Evolutionary conservation across 2,888 invertebrate genomes (phyloP), one percentile per base, ranked within the genome.

Genomic region (Eupithecia exiguata): DNA sequence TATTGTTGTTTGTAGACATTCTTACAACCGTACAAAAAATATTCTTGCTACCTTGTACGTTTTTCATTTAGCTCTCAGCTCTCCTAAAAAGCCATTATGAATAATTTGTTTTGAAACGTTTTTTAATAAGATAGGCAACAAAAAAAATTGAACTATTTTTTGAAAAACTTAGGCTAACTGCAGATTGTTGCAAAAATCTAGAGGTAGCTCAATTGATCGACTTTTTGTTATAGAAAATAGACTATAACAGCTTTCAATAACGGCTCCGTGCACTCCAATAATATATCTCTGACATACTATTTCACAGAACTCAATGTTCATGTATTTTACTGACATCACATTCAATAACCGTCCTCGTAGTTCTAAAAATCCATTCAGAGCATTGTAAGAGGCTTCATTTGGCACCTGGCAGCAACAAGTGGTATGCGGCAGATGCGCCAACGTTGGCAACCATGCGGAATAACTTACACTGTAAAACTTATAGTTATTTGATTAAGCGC

Each of bases 391-490:
- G 68, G 21, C 35, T 70, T 35, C 12, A 68, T 12, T 67, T 71
- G 71, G 75, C 69, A 72, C 67, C 61, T 65, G 62, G 65, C 30
- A 38, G 72, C 75, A 76, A 76, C 76, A 76, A 76, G 76, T 76
- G 76, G 61, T 46, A 70, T 76, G 70, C 74, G 74, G 68, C 70
- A 76, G 74, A 76, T 74, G 74, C 70, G 68, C 62, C 63, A 71
- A 61, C 14, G 49, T 74, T 78, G 77, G 75, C 77, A 75, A 25
- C 71, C 61, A 68, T 71, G 53, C 76, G 62, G 76, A 74, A 74
- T 76, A 74, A 74, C 71, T 76, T 63, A 71, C 67, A 43, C 61
- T 62, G n/a, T 36, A 63, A 68, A 72, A 73, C 58, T 69, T 62
- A 66, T 68, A 61, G 53, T 40, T 72, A 70, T 75, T 72, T 70